A percentile compares a stretch with the other conserved stretches of the same genome.
Evolutionary conservation across 2,888 invertebrate species (phyloP).

Genomic region (Therioaphis trifolii): DNA sequence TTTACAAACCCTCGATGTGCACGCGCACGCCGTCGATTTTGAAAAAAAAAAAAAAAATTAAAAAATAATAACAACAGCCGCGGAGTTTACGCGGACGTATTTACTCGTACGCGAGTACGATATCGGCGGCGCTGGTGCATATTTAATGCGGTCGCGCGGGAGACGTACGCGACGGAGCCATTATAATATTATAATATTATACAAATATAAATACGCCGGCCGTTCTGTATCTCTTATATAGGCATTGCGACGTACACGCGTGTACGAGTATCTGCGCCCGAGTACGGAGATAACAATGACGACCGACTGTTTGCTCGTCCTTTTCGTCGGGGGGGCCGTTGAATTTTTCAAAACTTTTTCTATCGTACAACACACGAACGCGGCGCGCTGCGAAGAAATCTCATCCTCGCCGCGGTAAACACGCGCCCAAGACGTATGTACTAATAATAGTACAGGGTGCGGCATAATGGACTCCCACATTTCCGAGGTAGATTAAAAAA

Average conservation of each 20-base stretch:
- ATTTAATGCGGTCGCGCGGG: constrained; percentile 17
- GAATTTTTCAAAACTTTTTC: constrained; percentile 37
- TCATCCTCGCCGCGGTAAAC: constrained; percentile 1
- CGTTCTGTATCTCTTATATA: too few species aligned
- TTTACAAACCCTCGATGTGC: not conserved
- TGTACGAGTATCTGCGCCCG: too few species aligned
- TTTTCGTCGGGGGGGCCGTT: constrained; percentile 20
- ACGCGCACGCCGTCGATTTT: not conserved
- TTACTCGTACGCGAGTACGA: not conserved
- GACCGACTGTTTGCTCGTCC: constrained; percentile 18
- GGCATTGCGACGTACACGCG: too few species aligned
- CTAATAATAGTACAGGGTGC: too few species aligned
- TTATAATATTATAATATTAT: constrained; percentile 6
- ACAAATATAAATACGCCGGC: too few species aligned
- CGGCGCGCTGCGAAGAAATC: not conserved
- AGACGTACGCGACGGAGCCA: not conserved
- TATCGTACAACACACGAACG: not conserved
- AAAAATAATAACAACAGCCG: not conserved
- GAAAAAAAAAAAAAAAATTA: too few species aligned
- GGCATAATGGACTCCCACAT: too few species aligned
- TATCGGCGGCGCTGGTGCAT: constrained; percentile 17
- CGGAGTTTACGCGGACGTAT: not conserved
- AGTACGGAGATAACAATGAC: too few species aligned
- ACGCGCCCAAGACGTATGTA: too few species aligned
- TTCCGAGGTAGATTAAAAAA: too few species aligned